A percentile compares a stretch with the other conserved stretches of the same genome.
These are phyloP conservation scores for Mirza zaza DNA, from an alignment of 2,113 vertebrate species.

Conservation along the genomic window DNA sequence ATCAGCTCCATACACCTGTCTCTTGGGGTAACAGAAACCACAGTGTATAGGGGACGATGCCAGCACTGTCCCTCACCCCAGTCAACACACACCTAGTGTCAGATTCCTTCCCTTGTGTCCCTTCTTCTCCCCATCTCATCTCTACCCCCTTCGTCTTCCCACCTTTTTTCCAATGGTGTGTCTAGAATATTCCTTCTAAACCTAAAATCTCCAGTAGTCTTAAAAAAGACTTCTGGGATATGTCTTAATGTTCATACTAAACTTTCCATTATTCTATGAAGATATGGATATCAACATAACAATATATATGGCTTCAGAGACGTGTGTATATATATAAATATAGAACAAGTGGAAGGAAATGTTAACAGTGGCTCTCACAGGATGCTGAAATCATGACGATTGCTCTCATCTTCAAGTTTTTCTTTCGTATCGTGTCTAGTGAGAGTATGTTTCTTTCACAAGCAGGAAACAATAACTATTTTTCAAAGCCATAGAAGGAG, in stretches of 20 bases:
- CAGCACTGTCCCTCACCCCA: no score
- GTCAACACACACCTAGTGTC: fast-evolving
- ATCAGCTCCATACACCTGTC: not conserved
- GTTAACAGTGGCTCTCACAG: not conserved
- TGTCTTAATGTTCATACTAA: not conserved
- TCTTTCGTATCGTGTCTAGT: not conserved
- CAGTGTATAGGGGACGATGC: not conserved
- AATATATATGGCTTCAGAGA: not conserved
- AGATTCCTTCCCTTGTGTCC: not conserved
- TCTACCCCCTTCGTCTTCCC: not conserved
- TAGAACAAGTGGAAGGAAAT: not conserved
- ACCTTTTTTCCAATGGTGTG: not conserved
- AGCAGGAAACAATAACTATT: not conserved
- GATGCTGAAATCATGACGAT: not conserved
- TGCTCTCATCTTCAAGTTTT: not conserved
- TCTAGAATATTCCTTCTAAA: not conserved
- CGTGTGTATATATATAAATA: not conserved
- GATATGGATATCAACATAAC: not conserved
- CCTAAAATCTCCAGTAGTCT: not conserved
- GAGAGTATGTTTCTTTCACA: not conserved
- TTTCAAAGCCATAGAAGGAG: not conserved
- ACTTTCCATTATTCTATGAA: not conserved
- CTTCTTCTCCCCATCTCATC: no score
- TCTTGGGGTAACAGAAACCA: not conserved
- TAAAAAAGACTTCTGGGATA: not conserved